Base-by-base conservation (phyloP, 2,797 vertebrate genomes). In the Hoplostethus mediterraneus region DNA sequence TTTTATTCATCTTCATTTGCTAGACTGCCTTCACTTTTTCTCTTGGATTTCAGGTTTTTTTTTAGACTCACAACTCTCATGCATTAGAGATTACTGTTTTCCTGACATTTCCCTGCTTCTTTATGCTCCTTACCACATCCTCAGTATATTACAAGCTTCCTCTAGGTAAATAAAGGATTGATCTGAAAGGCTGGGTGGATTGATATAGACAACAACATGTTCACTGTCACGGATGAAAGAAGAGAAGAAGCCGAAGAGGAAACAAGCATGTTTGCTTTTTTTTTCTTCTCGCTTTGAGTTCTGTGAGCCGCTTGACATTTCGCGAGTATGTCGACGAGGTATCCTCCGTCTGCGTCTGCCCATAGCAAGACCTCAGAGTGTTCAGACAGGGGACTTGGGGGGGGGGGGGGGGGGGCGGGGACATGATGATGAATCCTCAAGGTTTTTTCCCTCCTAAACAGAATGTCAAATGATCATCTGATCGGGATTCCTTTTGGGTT, bases 391-490 rank as follows among this genome's bases (percentile, higher is more conserved):
- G 36, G 2, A 11, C 31, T 11, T 30, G 11, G 53, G n/a, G n/a
- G n/a, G n/a, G n/a, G n/a, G n/a, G n/a, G n/a, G n/a, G n/a, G n/a
- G n/a, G n/a, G n/a, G n/a, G n/a, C n/a, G n/a, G 25, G 3, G 47
- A 72, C 76, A 68, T 73, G 58, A 63, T 47, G 55, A 73, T n/a
- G n/a, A n/a, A 65, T 67, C n/a, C 28, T 53, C 38, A 10, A 8
- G 9, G 8, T 40, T 42, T 54, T 40, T 67, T 63, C 63, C 33
- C n/a, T 54, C 48, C 45, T 48, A 55, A 70, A 61, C 63, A 56
- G 52, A 82, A 75, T 75, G 28, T n/a, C 47, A 67, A 71, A 82
- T 80, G 30, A 75, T 71, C 28, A 49, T 69, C 55, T 69, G 67
- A 71, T 79, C 42, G 73, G 65, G 53, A 78, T 80, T 75, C 54